Conservation (phyloP, 2,797 vertebrate species). For the Neopelma chrysocephalum region DNA sequence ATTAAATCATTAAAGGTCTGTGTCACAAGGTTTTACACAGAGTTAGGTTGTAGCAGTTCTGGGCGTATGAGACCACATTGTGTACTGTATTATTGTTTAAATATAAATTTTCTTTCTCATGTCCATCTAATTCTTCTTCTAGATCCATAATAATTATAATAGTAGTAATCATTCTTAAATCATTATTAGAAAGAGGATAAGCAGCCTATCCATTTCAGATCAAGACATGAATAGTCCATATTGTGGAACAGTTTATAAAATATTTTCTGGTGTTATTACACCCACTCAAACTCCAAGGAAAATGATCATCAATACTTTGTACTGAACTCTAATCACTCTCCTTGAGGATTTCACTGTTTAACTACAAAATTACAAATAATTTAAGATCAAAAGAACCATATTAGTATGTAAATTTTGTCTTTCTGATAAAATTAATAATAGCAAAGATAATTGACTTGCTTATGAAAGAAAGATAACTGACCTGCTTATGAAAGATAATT, state of each 20-base stretch:
- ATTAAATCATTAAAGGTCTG: neutral
- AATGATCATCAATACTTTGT: neutral
- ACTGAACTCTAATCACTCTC: neutral
- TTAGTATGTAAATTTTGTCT: neutral
- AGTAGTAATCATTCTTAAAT: neutral
- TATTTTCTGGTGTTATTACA: neutral
- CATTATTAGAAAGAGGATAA: neutral
- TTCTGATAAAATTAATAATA: slow-evolving; percentile 11
- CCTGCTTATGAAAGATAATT: neutral
- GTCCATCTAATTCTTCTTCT: neutral
- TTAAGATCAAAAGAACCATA: slow-evolving; percentile 20
- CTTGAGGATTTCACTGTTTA: neutral
- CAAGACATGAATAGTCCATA: neutral
- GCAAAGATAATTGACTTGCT: neutral
- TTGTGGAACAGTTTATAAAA: neutral
- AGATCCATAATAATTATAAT: neutral
- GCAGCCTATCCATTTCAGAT: neutral
- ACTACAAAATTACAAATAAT: neutral
- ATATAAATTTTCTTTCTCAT: neutral
- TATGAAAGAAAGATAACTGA: neutral
- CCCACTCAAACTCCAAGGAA: neutral
- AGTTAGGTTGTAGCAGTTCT: neutral
- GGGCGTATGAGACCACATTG: neutral
- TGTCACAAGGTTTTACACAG: neutral
- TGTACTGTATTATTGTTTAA: neutral